These are phyloP conservation scores for Luperina testacea DNA, from an alignment of 2,888 invertebrate species.

Conservation along the genomic window DNA sequence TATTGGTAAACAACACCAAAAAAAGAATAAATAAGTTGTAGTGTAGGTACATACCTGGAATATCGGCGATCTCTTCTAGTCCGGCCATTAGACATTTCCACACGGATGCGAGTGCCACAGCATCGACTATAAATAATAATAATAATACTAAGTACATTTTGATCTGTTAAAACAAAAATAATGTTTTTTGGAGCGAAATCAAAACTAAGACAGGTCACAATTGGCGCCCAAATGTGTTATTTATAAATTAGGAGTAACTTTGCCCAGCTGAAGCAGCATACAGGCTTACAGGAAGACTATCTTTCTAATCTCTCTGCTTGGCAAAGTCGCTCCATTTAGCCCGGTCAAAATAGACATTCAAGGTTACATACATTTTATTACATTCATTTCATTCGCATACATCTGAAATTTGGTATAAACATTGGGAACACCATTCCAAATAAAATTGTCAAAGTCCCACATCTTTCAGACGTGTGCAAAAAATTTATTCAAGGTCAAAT, in stretches of 20 bases:
- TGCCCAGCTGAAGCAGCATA: neutral
- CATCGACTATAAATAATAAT: constrained; percentile 91
- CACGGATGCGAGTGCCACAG: constrained; percentile 96
- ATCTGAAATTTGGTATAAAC: too few relatives aligned
- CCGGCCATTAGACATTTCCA: constrained; percentile 97
- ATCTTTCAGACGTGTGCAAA: too few relatives aligned
- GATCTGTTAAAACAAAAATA: neutral
- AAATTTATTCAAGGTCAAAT: too few relatives aligned
- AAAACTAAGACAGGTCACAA: neutral
- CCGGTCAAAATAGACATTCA: too few relatives aligned
- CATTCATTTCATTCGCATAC: too few relatives aligned
- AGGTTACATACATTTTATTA: too few relatives aligned
- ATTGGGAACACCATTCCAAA: too few relatives aligned
- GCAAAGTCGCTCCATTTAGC: too few relatives aligned
- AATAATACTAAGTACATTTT: neutral
- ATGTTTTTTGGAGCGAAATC: neutral
- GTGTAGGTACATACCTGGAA: constrained; percentile 68
- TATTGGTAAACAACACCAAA: constrained; percentile 44
- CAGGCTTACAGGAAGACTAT: neutral
- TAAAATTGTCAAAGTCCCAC: too few relatives aligned
- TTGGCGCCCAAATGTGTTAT: constrained; percentile 1
- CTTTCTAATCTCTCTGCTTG: neutral
- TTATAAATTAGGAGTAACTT: neutral
- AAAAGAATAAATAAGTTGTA: constrained; percentile 1
- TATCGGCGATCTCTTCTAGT: constrained; percentile 93